Conservation (phyloP, 2,888 invertebrate genomes). For the Meiosimyza platycephala region DNA sequence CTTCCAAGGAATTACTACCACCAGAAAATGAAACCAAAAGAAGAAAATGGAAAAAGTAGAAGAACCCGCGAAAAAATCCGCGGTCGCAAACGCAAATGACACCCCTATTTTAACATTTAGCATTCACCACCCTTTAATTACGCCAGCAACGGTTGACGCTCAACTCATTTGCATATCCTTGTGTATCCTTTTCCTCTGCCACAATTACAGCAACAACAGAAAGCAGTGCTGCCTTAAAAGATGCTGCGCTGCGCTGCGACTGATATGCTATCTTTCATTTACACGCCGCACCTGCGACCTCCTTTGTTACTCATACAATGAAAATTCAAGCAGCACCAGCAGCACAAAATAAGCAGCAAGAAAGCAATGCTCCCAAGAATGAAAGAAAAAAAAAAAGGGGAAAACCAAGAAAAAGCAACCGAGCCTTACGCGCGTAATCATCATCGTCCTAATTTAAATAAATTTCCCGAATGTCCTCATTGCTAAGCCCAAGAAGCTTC, state of each 20-base stretch:
- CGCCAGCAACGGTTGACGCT: slow-evolving; percentile 11
- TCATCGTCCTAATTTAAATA: slow-evolving; percentile 57
- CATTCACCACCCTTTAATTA: background rate
- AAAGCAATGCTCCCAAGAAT: slow-evolving; percentile 34
- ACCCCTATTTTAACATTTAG: background rate
- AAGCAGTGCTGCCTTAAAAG: slow-evolving; percentile 2
- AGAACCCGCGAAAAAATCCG: slow-evolving; percentile 22
- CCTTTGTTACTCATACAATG: slow-evolving; percentile 35
- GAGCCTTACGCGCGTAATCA: slow-evolving; percentile 47
- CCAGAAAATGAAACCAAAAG: background rate
- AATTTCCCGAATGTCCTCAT: slow-evolving; percentile 46
- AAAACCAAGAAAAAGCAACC: background rate
- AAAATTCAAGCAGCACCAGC: slow-evolving; percentile 5
- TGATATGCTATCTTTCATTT: slow-evolving; percentile 9
- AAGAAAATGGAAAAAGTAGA: background rate
- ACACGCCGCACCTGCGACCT: slow-evolving; percentile 45
- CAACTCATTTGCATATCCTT: slow-evolving; percentile 40
- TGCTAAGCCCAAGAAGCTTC: slow-evolving; percentile 14
- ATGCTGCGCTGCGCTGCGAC: slow-evolving; percentile 17
- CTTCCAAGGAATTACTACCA: background rate
- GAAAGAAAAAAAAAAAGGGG: slow-evolving; percentile 44
- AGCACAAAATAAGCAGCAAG: slow-evolving; percentile 43
- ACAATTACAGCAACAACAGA: too few relatives aligned
- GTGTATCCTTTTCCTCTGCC: slow-evolving; percentile 30
- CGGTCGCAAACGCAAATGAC: slow-evolving; percentile 18